A percentile compares a stretch with the other conserved stretches of the same genome.
These are phyloP conservation scores for Cepaea hortensis DNA, from an alignment of 2,888 invertebrate genomes.

Conservation along the genomic window DNA sequence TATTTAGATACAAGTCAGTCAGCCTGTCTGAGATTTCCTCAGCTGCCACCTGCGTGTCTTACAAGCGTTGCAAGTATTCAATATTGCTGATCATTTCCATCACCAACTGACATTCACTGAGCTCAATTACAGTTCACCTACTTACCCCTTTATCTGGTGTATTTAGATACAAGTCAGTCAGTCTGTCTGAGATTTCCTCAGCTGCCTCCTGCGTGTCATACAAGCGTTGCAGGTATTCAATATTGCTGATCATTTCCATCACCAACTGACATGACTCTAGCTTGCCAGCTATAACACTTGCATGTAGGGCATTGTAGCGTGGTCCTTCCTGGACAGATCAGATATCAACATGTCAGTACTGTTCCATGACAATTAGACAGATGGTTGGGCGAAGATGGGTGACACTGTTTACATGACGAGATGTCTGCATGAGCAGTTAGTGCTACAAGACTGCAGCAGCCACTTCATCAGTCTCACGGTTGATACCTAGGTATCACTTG, in stretches of 20 bases:
- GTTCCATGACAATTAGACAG: too few species aligned
- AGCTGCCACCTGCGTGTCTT: slow-evolving; percentile 18
- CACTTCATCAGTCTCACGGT: too few species aligned
- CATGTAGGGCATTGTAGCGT: slow-evolving; percentile 50
- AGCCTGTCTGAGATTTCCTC: slow-evolving; percentile 39
- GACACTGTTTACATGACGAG: too few species aligned
- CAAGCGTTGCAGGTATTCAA: slow-evolving; percentile 42
- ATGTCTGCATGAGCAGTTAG: too few species aligned
- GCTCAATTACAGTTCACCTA: neutral
- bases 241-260: slow-evolving; percentile 43
- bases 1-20: slow-evolving; percentile 46
- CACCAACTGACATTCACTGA: too few species aligned
- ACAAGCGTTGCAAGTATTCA: slow-evolving; percentile 43
- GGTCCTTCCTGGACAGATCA: slow-evolving; percentile 37
- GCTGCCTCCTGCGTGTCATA: slow-evolving; percentile 28
- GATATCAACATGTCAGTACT: too few species aligned
- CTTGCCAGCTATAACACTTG: slow-evolving; percentile 40
- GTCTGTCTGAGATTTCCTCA: slow-evolving; percentile 36
- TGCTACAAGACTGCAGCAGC: too few species aligned
- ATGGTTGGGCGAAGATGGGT: too few species aligned
- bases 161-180: slow-evolving; percentile 46
- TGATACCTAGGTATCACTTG: too few species aligned
- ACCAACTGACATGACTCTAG: slow-evolving; percentile 43
- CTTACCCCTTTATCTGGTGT: slow-evolving; percentile 46
- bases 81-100: slow-evolving; percentile 32